These are phyloP conservation scores for Campoplex capitator DNA, from an alignment of 2,888 invertebrate genomes.

Conservation along the genomic window DNA sequence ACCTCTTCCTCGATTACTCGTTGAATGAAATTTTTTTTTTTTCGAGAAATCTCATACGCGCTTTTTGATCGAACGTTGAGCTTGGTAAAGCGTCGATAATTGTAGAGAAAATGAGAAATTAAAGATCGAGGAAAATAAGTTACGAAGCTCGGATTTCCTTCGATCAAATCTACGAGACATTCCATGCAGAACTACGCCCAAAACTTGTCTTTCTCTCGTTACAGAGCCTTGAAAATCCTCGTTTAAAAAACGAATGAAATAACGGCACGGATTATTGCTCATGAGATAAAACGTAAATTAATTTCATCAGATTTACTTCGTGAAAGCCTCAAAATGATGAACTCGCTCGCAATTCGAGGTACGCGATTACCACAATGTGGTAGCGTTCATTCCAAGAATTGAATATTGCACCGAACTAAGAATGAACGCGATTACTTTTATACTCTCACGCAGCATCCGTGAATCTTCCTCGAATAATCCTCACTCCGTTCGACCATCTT, in stretches of 20 bases:
- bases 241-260: background rate
- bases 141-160: background rate
- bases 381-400: slow-evolving; percentile 49
- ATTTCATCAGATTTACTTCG: background rate
- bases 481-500: slow-evolving; percentile 20
- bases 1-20: slow-evolving; percentile 52
- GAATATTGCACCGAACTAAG: slow-evolving; percentile 48
- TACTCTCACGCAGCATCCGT: slow-evolving; percentile 34
- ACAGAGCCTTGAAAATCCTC: too few relatives aligned
- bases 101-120: slow-evolving; percentile 9
- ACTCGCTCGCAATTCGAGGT: background rate
- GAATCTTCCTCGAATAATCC: slow-evolving; percentile 54
- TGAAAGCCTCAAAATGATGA: background rate
- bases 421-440: slow-evolving; percentile 45
- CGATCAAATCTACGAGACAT: background rate
- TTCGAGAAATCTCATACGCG: slow-evolving; percentile 37
- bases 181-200: background rate
- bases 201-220: background rate
- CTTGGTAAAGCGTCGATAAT: background rate
- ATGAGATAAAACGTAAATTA: background rate
- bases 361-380: slow-evolving; percentile 5
- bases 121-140: slow-evolving; percentile 11
- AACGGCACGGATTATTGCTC: background rate
- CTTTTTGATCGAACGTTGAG: slow-evolving; percentile 47
- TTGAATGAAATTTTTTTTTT: slow-evolving; percentile 45